Percentiles rank a stretch among this genome's conserved stretches.
Conservation (phyloP, 2,797 vertebrate genomes). For the Phataginus tetradactyla region DNA sequence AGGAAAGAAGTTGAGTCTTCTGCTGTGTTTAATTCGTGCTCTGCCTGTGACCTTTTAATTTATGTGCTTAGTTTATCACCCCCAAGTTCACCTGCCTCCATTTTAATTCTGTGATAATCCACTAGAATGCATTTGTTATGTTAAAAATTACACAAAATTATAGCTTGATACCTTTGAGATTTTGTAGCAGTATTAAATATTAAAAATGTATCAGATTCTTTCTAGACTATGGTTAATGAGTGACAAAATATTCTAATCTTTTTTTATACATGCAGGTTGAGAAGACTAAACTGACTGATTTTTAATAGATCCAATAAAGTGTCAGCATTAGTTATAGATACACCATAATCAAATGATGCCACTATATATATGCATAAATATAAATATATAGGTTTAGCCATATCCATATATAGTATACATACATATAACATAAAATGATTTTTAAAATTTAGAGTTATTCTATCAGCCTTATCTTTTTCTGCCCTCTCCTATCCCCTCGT, state of each 20-base stretch:
- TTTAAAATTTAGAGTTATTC: neutral
- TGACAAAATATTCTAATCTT: neutral
- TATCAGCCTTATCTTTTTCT: neutral
- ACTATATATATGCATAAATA: neutral
- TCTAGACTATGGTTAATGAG: neutral
- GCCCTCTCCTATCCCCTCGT: rapidly evolving
- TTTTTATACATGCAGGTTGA: neutral
- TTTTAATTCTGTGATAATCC: conserved; percentile 45
- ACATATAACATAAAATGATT: neutral
- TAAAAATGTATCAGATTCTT: conserved; percentile 13
- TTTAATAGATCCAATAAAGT: neutral
- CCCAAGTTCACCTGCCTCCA: rapidly evolving
- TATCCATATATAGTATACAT: neutral
- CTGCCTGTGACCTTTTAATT: conserved; percentile 62
- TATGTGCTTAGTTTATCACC: neutral
- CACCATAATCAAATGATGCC: neutral
- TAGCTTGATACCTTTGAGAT: neutral
- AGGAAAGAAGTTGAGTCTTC: conserved; percentile 42
- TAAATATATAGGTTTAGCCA: neutral
- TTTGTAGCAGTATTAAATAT: conserved; percentile 27
- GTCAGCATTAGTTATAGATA: neutral
- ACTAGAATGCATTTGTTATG: neutral
- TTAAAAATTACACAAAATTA: conserved; percentile 42
- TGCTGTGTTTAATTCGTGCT: conserved; percentile 45
- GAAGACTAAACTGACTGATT: neutral